Evolutionary conservation across 1,140 invertebrate genomes (phyloP).

Genomic region (Lasaia peninsularis): DNA sequence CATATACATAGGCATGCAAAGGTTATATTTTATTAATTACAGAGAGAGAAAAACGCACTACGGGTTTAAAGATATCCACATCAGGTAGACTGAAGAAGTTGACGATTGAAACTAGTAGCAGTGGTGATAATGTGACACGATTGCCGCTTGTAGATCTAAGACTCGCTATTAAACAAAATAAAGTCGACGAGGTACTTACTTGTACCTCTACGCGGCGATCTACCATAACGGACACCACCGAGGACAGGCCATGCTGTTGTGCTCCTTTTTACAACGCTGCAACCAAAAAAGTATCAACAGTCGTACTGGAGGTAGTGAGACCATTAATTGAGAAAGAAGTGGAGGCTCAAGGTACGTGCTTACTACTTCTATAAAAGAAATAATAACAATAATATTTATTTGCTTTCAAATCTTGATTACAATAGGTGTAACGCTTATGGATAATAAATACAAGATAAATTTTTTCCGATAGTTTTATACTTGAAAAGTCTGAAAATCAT

Average conservation of each 20-base stretch:
- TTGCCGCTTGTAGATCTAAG: not conserved
- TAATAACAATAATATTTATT: too few relatives aligned
- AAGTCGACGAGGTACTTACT: not conserved
- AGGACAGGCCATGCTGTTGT: conserved; percentile 41
- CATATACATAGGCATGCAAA: too few relatives aligned
- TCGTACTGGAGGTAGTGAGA: not conserved
- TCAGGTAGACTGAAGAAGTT: not conserved
- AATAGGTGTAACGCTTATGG: too few relatives aligned
- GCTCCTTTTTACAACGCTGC: not conserved
- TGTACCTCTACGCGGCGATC: not conserved
- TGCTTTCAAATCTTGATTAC: too few relatives aligned
- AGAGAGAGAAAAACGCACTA: not conserved
- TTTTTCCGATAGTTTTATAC: too few relatives aligned
- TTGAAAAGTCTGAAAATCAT: too few relatives aligned
- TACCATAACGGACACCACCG: conserved; percentile 34
- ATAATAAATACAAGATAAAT: too few relatives aligned
- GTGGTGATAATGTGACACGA: not conserved
- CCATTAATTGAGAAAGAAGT: not conserved
- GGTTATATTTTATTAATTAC: not conserved
- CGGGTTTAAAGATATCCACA: not conserved
- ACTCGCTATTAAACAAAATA: not conserved
- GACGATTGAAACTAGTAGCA: not conserved
- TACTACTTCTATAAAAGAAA: not conserved
- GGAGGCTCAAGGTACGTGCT: not conserved
- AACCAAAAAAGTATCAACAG: not conserved